Conservation (phyloP, 2,797 vertebrate genomes). For the Limosa lapponica region DNA sequence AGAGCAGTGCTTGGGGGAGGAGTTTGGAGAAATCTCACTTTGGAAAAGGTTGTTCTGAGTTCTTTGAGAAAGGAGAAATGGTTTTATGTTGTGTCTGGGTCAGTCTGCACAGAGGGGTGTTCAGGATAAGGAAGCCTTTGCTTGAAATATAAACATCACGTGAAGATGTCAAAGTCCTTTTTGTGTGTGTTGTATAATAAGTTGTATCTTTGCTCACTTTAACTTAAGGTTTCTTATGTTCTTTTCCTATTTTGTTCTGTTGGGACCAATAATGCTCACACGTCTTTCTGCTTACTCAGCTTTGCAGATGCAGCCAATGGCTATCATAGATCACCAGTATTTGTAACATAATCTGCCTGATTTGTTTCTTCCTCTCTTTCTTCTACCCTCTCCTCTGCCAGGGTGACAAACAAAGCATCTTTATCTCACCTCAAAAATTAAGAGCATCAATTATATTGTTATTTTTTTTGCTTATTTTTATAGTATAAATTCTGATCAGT, state of each 20-base stretch:
- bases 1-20: background rate
- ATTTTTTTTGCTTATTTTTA: background rate
- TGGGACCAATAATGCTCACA: background rate
- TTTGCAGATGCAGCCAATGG: background rate
- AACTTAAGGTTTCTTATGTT: background rate
- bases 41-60: background rate
- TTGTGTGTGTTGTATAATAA: background rate
- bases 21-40: background rate
- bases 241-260: background rate
- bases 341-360: background rate
- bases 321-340: background rate
- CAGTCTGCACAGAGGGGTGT: background rate
- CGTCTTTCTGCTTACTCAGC: constrained; percentile 39
- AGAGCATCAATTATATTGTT: background rate
- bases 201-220: background rate
- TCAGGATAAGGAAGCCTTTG: background rate
- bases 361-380: background rate
- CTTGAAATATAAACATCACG: background rate
- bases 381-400: background rate
- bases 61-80: background rate
- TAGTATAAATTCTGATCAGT: background rate
- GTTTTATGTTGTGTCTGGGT: background rate
- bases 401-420: background rate
- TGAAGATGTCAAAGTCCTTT: background rate
- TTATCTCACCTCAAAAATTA: background rate